Conservation (phyloP, 2,888 invertebrate species). For the Thecocarcelia acutangulata region DNA sequence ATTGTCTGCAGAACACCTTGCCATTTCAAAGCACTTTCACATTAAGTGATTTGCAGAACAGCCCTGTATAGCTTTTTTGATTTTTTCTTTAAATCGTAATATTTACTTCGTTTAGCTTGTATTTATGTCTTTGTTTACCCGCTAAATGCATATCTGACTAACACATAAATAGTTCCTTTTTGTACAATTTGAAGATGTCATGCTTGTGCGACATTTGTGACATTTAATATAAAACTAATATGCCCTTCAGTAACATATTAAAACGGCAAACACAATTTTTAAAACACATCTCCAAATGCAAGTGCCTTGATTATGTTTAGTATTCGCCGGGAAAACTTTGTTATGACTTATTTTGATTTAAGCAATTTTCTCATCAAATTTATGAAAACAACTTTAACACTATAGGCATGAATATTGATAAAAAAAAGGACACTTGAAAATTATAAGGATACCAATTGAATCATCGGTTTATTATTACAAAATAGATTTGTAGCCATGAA, state of each 20-base stretch:
- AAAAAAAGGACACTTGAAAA: slow-evolving; percentile 47
- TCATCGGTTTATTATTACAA: slow-evolving; percentile 62
- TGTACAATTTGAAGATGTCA: slow-evolving; percentile 50
- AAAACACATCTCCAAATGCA: background rate
- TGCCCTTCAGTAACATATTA: slow-evolving; percentile 48
- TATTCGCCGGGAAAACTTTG: slow-evolving; percentile 8
- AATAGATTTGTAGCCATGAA: background rate
- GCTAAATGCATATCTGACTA: too few relatives aligned
- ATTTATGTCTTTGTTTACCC: background rate
- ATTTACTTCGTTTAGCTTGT: too few relatives aligned
- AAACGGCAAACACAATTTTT: slow-evolving; percentile 10
- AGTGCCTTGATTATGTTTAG: too few relatives aligned
- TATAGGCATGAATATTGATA: slow-evolving; percentile 2
- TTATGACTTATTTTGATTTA: slow-evolving; percentile 28
- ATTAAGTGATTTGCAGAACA: too few relatives aligned
- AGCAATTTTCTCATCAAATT: background rate
- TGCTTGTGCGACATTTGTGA: slow-evolving; percentile 59
- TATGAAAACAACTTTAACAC: slow-evolving; percentile 37
- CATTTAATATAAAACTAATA: slow-evolving; percentile 59
- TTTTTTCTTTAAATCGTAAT: too few relatives aligned
- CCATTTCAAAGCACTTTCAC: too few relatives aligned
- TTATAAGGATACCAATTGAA: slow-evolving; percentile 63
- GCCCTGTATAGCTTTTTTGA: too few relatives aligned
- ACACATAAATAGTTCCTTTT: background rate
- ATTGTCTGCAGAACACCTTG: too few relatives aligned